phyloP scores from a whole-genome alignment of 2,797 vertebrate genomes.

The Bryconaethiops microstoma region DNA sequence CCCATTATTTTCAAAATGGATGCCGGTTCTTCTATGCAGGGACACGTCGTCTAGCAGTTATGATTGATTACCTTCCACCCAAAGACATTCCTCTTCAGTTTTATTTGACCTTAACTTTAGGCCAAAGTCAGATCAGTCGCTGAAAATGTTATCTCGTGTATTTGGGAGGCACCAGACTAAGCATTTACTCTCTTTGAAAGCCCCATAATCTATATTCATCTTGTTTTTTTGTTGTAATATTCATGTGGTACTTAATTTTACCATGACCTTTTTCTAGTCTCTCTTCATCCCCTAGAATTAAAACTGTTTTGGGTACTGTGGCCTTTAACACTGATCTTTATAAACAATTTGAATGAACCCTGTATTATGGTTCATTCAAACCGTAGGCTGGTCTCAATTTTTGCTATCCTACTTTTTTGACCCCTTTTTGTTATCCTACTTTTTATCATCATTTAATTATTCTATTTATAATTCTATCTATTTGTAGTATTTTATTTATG shows the following conservation, averaged over 20 bases:
- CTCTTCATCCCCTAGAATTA: neutral
- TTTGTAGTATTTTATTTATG: too few relatives aligned
- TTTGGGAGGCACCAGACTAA: neutral
- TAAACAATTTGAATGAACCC: neutral
- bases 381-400: neutral
- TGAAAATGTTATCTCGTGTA: neutral
- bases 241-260: neutral
- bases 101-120: conserved; percentile 38
- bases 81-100: conserved; percentile 33
- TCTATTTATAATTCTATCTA: too few relatives aligned
- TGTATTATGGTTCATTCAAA: neutral
- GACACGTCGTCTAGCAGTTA: neutral
- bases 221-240: neutral
- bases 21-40: neutral
- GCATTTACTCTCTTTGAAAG: conserved; percentile 4
- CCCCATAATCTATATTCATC: neutral
- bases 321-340: neutral
- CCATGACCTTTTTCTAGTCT: neutral
- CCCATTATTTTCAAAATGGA: neutral
- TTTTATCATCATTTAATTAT: too few relatives aligned
- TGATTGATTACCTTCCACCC: conserved; percentile 13
- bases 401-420: too few relatives aligned
- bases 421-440: too few relatives aligned
- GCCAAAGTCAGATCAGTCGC: conserved; percentile 31
- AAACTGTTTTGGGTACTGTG: neutral